A percentile compares a stretch with the other conserved stretches of the same genome.
Conservation (phyloP, 2,797 vertebrate genomes). For the Microhierax caerulescens region DNA sequence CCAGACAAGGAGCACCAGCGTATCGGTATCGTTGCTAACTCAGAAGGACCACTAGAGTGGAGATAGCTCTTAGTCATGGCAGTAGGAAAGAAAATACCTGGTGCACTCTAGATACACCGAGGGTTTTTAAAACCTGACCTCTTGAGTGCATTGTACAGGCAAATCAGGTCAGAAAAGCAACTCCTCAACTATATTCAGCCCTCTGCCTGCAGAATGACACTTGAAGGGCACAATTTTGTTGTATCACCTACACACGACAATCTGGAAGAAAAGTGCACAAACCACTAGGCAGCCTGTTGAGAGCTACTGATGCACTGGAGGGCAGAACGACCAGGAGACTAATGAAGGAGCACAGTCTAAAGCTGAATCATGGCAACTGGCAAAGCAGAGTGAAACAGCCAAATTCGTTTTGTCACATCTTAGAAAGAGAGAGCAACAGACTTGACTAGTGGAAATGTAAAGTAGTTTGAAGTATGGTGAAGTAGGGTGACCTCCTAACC, state of each 20-base stretch:
- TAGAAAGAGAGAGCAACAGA: neutral
- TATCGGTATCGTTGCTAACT: neutral
- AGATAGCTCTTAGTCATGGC: neutral
- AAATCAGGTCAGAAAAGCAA: neutral
- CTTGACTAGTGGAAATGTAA: neutral
- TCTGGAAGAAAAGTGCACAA: neutral
- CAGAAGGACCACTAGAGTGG: neutral
- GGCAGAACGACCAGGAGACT: neutral
- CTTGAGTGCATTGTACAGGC: fast-evolving
- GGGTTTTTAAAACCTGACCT: neutral
- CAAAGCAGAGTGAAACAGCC: neutral
- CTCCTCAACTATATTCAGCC: neutral
- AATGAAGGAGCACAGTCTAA: fast-evolving
- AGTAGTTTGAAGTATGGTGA: neutral
- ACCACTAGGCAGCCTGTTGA: neutral
- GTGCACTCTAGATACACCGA: neutral
- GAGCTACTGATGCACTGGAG: neutral
- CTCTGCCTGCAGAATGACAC: neutral
- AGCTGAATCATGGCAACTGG: neutral
- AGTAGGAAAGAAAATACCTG: neutral
- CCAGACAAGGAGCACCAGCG: neutral
- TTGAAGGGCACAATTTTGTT: neutral
- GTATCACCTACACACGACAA: fast-evolving
- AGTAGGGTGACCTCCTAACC: neutral
- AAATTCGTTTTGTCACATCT: neutral